phyloP scores from a whole-genome alignment of 92 coral and sea anemone genomes.

The Meandrina meandrites region DNA sequence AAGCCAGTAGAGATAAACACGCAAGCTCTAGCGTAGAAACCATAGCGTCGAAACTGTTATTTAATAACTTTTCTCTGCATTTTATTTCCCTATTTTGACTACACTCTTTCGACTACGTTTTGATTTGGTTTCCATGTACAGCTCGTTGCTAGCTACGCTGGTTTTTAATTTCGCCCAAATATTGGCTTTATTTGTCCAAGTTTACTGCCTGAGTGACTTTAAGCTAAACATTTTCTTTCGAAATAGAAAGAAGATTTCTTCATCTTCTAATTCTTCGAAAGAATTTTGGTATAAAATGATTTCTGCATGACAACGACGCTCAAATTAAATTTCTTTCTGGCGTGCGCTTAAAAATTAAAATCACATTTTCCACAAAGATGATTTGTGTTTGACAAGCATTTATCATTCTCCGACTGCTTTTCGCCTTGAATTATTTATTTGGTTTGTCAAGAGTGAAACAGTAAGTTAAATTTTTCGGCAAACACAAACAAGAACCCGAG shows the following conservation, averaged over 20 bases:
- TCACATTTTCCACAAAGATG: not conserved
- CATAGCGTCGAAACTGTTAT: not conserved
- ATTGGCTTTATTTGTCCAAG: not conserved
- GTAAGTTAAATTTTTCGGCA: conserved; percentile 15
- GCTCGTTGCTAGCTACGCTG: not conserved
- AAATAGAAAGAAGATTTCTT: not conserved
- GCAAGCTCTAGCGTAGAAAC: not conserved
- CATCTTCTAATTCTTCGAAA: not conserved
- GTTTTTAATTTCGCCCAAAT: not conserved
- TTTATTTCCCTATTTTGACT: not conserved
- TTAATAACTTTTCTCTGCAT: not conserved
- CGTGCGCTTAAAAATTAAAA: conserved; percentile 4
- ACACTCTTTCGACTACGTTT: not conserved
- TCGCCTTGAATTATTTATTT: conserved; percentile 35
- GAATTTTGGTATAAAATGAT: not conserved
- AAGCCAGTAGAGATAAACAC: conserved; percentile 7
- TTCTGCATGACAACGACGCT: not conserved
- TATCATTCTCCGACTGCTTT: not conserved
- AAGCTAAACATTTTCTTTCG: too few relatives aligned
- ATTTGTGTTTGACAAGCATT: conserved; percentile 11
- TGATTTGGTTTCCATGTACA: not conserved
- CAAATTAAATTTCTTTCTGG: conserved; percentile 23
- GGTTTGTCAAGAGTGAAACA: conserved; percentile 46
- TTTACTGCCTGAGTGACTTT: not conserved
- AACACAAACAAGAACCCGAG: conserved; percentile 12